These are phyloP conservation scores for Hecatera dysodea DNA, from an alignment of 2,888 invertebrate species.

Conservation along the genomic window DNA sequence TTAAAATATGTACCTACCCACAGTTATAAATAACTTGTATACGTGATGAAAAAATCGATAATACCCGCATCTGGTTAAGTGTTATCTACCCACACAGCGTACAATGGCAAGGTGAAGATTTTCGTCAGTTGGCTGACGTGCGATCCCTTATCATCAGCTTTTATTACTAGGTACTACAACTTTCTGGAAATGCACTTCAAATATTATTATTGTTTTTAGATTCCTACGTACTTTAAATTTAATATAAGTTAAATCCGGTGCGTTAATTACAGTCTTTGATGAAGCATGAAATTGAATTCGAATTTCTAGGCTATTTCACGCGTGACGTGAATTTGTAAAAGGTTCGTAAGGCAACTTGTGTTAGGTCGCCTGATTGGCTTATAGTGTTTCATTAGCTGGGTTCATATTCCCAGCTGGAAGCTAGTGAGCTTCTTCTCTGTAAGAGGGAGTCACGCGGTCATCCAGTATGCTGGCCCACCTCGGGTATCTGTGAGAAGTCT, in stretches of 20 bases:
- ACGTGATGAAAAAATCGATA: constrained; percentile 43
- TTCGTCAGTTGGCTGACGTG: constrained; percentile 66
- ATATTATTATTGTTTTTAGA: neutral
- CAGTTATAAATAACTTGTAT: constrained; percentile 31
- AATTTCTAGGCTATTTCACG: neutral
- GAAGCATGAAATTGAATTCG: neutral
- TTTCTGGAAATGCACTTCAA: constrained; percentile 28
- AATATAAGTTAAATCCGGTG: constrained; percentile 11
- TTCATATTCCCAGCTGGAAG: no score
- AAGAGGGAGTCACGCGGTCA: no score
- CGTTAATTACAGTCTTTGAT: neutral
- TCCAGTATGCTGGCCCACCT: no score
- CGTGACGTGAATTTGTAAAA: neutral
- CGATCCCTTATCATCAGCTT: constrained; percentile 35
- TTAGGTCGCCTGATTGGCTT: no score
- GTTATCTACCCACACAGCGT: constrained; percentile 51
- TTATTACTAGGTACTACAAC: constrained; percentile 5
- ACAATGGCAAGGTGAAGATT: constrained; percentile 67
- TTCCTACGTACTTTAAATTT: neutral
- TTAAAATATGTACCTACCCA: constrained; percentile 10
- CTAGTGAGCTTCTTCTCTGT: no score
- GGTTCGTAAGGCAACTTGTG: no score
- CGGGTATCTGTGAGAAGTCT: no score
- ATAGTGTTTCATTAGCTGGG: no score
- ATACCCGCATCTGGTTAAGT: constrained; percentile 60